These are phyloP conservation scores for Gambelia wislizenii DNA, from an alignment of 2,797 vertebrate species.

Conservation along the genomic window DNA sequence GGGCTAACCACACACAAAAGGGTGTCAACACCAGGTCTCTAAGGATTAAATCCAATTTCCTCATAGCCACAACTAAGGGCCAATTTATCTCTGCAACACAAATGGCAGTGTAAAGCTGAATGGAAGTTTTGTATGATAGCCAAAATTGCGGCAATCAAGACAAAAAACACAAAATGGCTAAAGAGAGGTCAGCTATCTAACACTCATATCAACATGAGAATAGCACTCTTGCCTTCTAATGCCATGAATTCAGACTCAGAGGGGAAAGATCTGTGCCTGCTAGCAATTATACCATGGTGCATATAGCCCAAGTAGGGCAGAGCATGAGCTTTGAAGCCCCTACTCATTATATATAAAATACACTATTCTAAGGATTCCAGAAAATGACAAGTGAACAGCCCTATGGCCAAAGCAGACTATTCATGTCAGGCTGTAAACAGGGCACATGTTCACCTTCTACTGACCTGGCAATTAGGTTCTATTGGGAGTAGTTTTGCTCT, in stretches of 20 bases:
- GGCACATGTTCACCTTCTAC: conserved; percentile 53
- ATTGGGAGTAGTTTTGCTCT: conserved; percentile 54
- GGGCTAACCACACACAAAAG: background rate
- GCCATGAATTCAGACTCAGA: background rate
- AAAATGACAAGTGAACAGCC: conserved; percentile 49
- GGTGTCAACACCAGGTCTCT: too few species aligned
- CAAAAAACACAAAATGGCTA: background rate
- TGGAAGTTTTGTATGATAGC: background rate
- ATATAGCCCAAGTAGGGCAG: background rate
- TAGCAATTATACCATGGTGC: background rate
- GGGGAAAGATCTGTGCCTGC: background rate
- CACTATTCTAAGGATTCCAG: conserved; percentile 45
- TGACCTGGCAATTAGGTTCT: conserved; percentile 71
- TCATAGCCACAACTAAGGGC: background rate
- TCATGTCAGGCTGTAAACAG: conserved; percentile 44
- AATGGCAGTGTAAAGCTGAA: background rate
- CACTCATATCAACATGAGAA: background rate
- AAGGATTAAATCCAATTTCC: background rate
- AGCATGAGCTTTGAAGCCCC: conserved; percentile 32
- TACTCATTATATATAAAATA: background rate
- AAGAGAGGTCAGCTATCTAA: background rate
- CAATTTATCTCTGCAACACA: background rate
- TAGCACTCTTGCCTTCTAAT: background rate
- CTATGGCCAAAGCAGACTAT: conserved; percentile 52
- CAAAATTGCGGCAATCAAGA: background rate